Percentiles rank a stretch among this genome's conserved stretches.
Evolutionary conservation across 2,888 invertebrate genomes (phyloP).

Genomic region (Pycnomerus fuliginosus): DNA sequence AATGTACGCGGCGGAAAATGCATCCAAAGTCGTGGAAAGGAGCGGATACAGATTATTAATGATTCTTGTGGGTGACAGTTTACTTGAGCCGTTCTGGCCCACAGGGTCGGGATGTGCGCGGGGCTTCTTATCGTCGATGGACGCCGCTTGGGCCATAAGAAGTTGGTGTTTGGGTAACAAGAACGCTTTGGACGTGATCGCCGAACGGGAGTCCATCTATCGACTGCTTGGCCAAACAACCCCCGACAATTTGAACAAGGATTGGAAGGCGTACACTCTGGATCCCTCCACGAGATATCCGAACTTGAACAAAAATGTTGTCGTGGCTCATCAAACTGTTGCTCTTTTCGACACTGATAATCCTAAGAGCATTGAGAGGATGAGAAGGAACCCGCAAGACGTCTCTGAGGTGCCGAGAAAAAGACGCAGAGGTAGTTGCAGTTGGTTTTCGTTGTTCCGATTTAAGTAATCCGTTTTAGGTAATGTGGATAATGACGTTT

Average conservation of each 20-base stretch:
- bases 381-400: slow-evolving; percentile 45
- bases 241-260: slow-evolving; percentile 91
- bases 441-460: slow-evolving; percentile 1
- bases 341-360: slow-evolving; percentile 73
- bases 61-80: slow-evolving; percentile 92
- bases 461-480: too few relatives aligned
- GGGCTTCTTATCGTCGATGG: slow-evolving; percentile 93
- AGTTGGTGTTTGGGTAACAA: slow-evolving; percentile 70
- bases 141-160: slow-evolving; percentile 94
- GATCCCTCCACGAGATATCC: slow-evolving; percentile 87
- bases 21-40: slow-evolving; percentile 75
- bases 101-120: slow-evolving; percentile 98
- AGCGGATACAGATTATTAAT: slow-evolving; percentile 80
- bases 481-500: slow-evolving; percentile 64
- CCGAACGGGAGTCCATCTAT: slow-evolving; percentile 87
- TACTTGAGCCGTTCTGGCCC: slow-evolving; percentile 98
- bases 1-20: slow-evolving; percentile 96
- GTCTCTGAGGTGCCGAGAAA: slow-evolving; percentile 60
- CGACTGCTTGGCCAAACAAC: slow-evolving; percentile 84
- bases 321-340: slow-evolving; percentile 74
- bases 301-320: slow-evolving; percentile 74
- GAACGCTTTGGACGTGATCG: slow-evolving; percentile 82
- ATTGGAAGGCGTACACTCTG: slow-evolving; percentile 81
- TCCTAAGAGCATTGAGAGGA: slow-evolving; percentile 60
- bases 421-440: slow-evolving; percentile 60